Evolutionary conservation across 2,888 invertebrate species (phyloP).

Genomic region (Emmelina monodactyla): DNA sequence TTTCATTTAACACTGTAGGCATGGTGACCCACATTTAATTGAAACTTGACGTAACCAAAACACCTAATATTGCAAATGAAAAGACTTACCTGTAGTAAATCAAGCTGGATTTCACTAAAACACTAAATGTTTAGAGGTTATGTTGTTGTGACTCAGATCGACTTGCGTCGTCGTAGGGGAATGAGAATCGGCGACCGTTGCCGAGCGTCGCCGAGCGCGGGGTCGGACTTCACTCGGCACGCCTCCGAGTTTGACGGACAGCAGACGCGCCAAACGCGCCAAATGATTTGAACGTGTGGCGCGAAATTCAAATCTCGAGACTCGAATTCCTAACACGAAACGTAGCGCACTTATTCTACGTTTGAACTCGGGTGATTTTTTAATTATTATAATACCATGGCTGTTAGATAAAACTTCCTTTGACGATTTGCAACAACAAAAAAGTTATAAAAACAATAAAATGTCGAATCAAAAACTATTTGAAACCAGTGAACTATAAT

Average conservation of each 20-base stretch:
- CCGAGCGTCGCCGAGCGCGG: slow-evolving; percentile 32
- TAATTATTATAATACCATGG: too few species aligned
- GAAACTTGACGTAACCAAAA: too few species aligned
- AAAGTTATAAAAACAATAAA: too few species aligned
- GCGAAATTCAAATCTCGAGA: slow-evolving; percentile 28
- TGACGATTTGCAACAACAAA: too few species aligned
- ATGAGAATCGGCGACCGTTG: slow-evolving; percentile 34
- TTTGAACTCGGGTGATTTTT: too few species aligned
- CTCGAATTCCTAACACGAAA: too few species aligned
- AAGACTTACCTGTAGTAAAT: slow-evolving; percentile 31
- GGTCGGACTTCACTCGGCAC: slow-evolving; percentile 32
- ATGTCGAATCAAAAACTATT: too few species aligned
- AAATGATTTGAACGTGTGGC: slow-evolving; percentile 39
- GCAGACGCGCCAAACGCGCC: slow-evolving; percentile 44
- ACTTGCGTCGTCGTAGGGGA: slow-evolving; percentile 27
- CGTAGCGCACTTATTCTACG: too few species aligned
- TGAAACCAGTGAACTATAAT: slow-evolving; percentile 6
- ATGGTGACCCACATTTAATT: too few species aligned
- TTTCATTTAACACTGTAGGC: too few species aligned
- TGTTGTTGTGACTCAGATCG: slow-evolving; percentile 48
- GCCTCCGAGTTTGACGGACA: slow-evolving; percentile 37
- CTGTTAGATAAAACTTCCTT: too few species aligned
- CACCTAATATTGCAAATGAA: too few species aligned
- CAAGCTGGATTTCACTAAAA: slow-evolving; percentile 19
- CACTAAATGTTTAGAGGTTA: slow-evolving; percentile 18